Evolutionary conservation across 2,797 vertebrate genomes (phyloP).

Genomic region (Oreonectes daqikongensis): DNA sequence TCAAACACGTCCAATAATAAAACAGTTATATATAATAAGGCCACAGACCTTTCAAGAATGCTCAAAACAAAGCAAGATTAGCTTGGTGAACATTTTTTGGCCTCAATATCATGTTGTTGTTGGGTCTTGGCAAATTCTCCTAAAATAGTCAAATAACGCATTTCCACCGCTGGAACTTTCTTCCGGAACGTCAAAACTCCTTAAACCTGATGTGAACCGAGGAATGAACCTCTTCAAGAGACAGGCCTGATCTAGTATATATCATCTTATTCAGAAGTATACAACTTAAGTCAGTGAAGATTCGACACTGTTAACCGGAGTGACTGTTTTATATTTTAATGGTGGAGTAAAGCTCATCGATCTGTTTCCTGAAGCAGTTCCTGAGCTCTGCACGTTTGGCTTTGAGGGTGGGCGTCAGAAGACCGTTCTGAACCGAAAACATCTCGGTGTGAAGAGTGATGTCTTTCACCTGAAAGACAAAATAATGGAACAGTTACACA

Average conservation of each 20-base stretch:
- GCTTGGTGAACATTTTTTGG: no score
- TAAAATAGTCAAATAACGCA: not conserved
- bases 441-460: conserved; percentile 82
- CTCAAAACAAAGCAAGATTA: no score
- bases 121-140: not conserved
- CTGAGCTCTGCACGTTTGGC: conserved; percentile 86
- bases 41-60: no score
- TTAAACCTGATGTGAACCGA: not conserved
- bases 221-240: not conserved
- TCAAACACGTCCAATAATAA: not conserved
- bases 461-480: conserved; percentile 81
- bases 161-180: not conserved
- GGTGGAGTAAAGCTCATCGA: conserved; percentile 86
- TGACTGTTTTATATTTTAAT: conserved; percentile 74
- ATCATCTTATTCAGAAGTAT: not conserved
- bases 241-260: not conserved
- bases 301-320: not conserved
- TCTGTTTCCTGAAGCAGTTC: conserved; percentile 83
- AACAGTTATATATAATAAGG: not conserved
- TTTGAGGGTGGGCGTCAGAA: conserved; percentile 96
- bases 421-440: conserved; percentile 88
- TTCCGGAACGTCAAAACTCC: not conserved
- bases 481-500: not conserved
- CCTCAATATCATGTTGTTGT: not conserved
- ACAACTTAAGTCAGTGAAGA: not conserved